Evolutionary conservation across 1,140 invertebrate species (phyloP).

Genomic region (Drosophila nigrodunni): DNA sequence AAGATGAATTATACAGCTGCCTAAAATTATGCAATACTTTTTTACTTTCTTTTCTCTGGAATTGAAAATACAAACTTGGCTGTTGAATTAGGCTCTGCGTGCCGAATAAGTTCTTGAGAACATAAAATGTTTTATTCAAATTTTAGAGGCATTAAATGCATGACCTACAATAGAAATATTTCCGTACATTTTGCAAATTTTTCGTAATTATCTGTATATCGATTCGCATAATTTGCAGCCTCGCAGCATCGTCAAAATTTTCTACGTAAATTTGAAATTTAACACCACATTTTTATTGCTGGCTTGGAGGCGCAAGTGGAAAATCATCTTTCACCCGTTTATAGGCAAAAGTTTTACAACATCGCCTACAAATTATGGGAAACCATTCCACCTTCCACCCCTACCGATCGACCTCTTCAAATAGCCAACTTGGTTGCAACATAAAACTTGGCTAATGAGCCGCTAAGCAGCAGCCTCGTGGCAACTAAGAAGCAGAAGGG

Average conservation of each 20-base stretch:
- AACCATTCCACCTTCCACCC: background rate
- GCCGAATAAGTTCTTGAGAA: too few relatives aligned
- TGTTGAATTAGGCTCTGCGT: too few relatives aligned
- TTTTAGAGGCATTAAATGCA: background rate
- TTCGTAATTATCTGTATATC: constrained; percentile 32
- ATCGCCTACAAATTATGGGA: constrained; percentile 48
- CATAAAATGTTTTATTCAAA: too few relatives aligned
- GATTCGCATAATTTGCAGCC: constrained; percentile 33
- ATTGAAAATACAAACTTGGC: too few relatives aligned
- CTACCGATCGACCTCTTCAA: background rate
- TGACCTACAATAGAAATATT: constrained; percentile 1
- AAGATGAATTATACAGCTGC: too few relatives aligned
- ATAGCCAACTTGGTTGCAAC: constrained; percentile 22
- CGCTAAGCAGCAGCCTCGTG: constrained; percentile 55
- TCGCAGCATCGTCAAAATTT: constrained; percentile 17
- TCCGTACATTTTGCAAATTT: background rate
- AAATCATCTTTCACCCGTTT: constrained; percentile 50
- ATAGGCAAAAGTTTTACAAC: constrained; percentile 58
- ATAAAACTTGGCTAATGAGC: constrained; percentile 67
- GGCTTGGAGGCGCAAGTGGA: constrained; percentile 29
- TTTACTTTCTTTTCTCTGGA: too few relatives aligned
- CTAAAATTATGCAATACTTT: too few relatives aligned
- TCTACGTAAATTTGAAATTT: constrained; percentile 28
- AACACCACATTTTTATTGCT: constrained; percentile 42
- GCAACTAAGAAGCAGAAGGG: constrained; percentile 50